These are phyloP conservation scores for Caenorhabditis sp. DNA, from an alignment of 2,888 invertebrate genomes.

Conservation along the genomic window DNA sequence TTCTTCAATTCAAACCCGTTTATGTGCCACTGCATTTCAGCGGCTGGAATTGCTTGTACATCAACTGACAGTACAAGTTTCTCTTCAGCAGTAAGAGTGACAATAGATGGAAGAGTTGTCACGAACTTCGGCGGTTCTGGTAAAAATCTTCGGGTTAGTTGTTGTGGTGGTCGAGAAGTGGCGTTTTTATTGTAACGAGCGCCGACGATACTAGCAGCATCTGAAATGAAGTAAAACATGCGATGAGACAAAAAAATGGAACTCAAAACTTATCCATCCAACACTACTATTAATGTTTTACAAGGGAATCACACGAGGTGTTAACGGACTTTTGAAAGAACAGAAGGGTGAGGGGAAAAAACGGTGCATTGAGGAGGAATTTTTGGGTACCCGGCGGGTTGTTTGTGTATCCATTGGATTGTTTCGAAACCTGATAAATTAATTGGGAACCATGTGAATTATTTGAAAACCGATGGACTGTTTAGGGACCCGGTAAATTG, in stretches of 20 bases:
- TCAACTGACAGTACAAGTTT: constrained; percentile 62
- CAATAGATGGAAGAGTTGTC: constrained; percentile 49
- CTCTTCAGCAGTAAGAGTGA: constrained; percentile 54
- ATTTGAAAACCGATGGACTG: too few species aligned
- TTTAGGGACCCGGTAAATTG: too few species aligned
- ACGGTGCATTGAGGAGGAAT: too few species aligned
- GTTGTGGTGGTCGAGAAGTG: constrained; percentile 30
- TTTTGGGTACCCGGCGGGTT: too few species aligned
- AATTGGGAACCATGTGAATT: too few species aligned
- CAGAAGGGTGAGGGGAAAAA: too few species aligned
- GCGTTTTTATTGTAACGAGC: constrained; percentile 20
- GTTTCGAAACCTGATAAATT: too few species aligned
- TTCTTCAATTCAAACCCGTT: constrained; percentile 72
- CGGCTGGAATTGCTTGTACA: constrained; percentile 64
- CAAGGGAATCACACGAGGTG: constrained; percentile 18
- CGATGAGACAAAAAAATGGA: constrained; percentile 11
- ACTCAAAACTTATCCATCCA: neutral
- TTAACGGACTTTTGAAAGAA: too few species aligned
- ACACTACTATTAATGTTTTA: constrained; percentile 1
- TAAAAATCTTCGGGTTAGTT: constrained; percentile 44
- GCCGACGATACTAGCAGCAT: constrained; percentile 37
- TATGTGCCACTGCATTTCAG: constrained; percentile 73
- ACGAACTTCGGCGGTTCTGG: constrained; percentile 65
- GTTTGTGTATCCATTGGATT: too few species aligned
- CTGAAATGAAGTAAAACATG: constrained; percentile 35